Evolutionary conservation across 2,113 vertebrate genomes (phyloP).

Genomic region (Aptenodytes patagonicus): DNA sequence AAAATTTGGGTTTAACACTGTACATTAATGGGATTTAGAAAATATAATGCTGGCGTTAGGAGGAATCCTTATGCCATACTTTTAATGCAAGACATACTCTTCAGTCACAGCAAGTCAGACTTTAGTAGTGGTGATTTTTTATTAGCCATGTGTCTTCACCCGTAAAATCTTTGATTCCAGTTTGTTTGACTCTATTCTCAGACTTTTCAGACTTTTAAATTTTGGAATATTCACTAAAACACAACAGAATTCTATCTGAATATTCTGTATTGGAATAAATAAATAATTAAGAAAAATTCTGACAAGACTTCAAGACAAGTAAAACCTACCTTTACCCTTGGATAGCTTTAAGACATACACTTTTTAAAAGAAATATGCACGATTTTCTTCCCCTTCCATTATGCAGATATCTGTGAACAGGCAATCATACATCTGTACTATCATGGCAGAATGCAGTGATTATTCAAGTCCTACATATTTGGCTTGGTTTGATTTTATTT

Average conservation of each 20-base stretch:
- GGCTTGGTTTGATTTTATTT: neutral
- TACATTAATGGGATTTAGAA: neutral
- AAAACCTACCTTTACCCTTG: neutral
- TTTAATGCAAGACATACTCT: neutral
- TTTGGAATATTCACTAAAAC: neutral
- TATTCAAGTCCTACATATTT: neutral
- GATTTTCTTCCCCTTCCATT: neutral
- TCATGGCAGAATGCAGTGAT: neutral
- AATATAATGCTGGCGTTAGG: neutral
- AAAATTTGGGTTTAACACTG: neutral
- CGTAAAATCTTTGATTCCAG: neutral
- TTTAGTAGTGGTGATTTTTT: neutral
- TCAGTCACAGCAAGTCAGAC: neutral
- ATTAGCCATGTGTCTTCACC: neutral
- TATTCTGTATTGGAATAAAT: neutral
- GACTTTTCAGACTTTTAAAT: neutral
- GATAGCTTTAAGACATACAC: neutral
- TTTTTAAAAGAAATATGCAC: neutral
- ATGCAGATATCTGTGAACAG: neutral
- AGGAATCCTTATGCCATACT: neutral
- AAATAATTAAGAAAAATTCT: neutral
- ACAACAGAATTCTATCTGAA: neutral
- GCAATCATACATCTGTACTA: neutral
- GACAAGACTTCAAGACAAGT: neutral
- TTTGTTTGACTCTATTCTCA: neutral